phyloP scores from a whole-genome alignment of 2,113 vertebrate genomes.

The Pterocles burchelli region DNA sequence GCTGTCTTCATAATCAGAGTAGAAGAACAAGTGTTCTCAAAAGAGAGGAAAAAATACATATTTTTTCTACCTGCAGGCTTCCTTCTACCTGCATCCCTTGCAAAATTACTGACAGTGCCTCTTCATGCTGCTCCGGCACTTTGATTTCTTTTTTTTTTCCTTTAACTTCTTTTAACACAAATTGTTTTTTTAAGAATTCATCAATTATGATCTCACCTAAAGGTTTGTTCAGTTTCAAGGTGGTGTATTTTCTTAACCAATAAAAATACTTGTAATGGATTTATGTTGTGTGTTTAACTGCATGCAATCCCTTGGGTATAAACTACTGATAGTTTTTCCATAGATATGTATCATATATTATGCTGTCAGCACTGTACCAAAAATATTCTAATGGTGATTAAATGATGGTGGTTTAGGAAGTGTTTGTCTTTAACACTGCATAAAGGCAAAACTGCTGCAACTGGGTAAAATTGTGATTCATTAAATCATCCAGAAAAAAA shows the following conservation, averaged over 20 bases:
- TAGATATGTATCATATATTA: background rate
- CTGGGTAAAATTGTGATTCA: background rate
- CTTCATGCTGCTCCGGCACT: background rate
- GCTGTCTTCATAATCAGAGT: background rate
- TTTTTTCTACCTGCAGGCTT: background rate
- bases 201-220: background rate
- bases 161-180: background rate
- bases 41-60: background rate
- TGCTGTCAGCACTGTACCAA: background rate
- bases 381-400: background rate
- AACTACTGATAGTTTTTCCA: background rate
- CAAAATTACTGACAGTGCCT: background rate
- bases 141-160: background rate
- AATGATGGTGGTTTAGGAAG: background rate
- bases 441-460: background rate
- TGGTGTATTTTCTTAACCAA: background rate
- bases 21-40: background rate
- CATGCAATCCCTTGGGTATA: background rate
- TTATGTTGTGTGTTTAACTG: background rate
- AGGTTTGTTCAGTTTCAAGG: background rate
- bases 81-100: background rate
- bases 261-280: background rate
- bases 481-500: background rate
- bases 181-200: background rate
- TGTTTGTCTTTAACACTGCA: background rate